phyloP scores from a whole-genome alignment of 2,888 invertebrate species.

The Tipula lateralis region DNA sequence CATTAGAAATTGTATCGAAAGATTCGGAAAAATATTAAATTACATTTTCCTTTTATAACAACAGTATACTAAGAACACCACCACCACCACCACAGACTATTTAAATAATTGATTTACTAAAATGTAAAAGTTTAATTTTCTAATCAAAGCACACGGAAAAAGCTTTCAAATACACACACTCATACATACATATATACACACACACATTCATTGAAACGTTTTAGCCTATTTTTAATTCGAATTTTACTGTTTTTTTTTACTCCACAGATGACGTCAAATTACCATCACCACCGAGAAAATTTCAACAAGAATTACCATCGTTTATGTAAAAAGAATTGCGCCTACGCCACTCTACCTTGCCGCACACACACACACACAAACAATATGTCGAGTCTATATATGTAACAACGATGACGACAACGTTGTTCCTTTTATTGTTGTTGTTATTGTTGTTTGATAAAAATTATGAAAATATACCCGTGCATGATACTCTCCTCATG shows the following conservation, averaged over 20 bases:
- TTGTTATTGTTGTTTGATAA: neutral
- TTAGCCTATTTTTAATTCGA: neutral
- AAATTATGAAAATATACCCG: neutral
- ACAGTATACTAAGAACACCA: neutral
- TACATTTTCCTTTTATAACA: neutral
- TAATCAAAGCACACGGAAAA: neutral
- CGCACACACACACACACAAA: neutral
- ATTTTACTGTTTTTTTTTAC: neutral
- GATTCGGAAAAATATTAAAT: neutral
- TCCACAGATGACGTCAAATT: constrained; percentile 21
- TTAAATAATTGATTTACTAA: constrained; percentile 24
- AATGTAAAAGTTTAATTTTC: neutral
- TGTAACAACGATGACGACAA: constrained; percentile 11
- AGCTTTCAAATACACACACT: neutral
- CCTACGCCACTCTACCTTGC: neutral
- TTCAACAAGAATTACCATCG: neutral
- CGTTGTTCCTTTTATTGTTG: neutral
- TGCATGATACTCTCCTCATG: neutral
- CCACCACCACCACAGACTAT: neutral
- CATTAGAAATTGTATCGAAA: neutral
- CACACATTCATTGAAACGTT: neutral
- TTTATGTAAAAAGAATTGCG: neutral
- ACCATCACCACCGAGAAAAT: constrained; percentile 26
- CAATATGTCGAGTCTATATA: neutral
- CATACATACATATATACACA: neutral